These are phyloP conservation scores for Castor canadensis DNA, from an alignment of 2,113 vertebrate species.

Conservation along the genomic window DNA sequence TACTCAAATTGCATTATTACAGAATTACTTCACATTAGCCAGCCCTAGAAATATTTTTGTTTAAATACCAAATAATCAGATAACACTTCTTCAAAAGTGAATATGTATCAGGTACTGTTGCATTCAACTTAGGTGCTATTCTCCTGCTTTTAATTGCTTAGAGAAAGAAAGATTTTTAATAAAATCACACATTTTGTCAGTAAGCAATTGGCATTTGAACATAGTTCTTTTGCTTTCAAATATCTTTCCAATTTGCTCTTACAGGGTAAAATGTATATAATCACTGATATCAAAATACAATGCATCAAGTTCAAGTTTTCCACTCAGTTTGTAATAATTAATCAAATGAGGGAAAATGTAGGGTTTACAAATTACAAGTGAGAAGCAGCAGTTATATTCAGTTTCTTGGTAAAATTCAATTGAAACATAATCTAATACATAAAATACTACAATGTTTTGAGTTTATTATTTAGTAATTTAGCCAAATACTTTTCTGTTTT, in stretches of 20 bases:
- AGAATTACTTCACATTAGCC: not conserved
- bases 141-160: not conserved
- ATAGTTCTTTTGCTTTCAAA: not conserved
- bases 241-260: not conserved
- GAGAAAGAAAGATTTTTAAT: not conserved
- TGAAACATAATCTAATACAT: not conserved
- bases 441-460: not conserved
- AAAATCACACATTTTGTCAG: not conserved
- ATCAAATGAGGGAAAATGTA: not conserved
- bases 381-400: not conserved
- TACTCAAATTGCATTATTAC: not conserved
- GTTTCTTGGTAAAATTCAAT: not conserved
- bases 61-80: not conserved
- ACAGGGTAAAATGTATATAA: not conserved
- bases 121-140: not conserved
- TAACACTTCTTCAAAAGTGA: not conserved
- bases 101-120: not conserved
- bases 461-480: constrained; percentile 17
- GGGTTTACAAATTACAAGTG: not conserved
- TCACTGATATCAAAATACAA: not conserved
- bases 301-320: not conserved
- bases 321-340: constrained; percentile 11
- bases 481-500: not conserved
- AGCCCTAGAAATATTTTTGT: not conserved
- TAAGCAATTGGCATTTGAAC: not conserved